phyloP scores from a whole-genome alignment of 35 echinoderm and acorn worm genomes.

The Apostichopus japonicus region DNA sequence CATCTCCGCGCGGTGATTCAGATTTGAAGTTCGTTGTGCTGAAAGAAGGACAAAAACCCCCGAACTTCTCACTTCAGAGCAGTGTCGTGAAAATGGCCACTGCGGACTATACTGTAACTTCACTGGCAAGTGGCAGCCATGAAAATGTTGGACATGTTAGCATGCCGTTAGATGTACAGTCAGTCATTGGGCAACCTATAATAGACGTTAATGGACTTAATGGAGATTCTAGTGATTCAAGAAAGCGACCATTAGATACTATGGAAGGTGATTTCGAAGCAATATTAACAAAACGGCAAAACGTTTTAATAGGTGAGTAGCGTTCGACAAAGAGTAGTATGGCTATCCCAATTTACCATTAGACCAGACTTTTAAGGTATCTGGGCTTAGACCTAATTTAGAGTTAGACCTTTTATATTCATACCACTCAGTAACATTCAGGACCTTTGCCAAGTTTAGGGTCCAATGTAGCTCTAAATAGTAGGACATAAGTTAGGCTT shows the following conservation, averaged over 20 bases:
- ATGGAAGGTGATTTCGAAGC: conserved; percentile 75
- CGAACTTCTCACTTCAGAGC: neutral
- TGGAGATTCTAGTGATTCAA: conserved; percentile 83
- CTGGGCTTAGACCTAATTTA: no score
- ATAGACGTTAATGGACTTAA: conserved; percentile 94
- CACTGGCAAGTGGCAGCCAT: conserved; percentile 54
- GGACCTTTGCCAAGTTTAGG: no score
- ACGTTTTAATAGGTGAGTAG: conserved; percentile 34
- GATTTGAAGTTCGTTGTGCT: neutral
- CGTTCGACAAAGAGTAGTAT: neutral
- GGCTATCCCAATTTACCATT: no score
- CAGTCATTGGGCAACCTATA: conserved; percentile 81
- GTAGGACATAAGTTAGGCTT: no score
- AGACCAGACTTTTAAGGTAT: no score
- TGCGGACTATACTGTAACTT: conserved; percentile 80
- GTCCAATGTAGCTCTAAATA: no score
- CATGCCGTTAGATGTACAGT: conserved; percentile 66
- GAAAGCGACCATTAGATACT: conserved; percentile 81
- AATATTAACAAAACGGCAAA: conserved; percentile 55
- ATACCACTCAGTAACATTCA: no score
- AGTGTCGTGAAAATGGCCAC: conserved; percentile 90
- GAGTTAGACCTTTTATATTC: no score
- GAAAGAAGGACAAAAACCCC: neutral
- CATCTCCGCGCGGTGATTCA: neutral
- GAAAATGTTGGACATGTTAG: conserved; percentile 35